A percentile compares a stretch with the other conserved stretches of the same genome.
These are phyloP conservation scores for Cantharis rustica DNA, from an alignment of 2,888 invertebrate genomes.

Conservation along the genomic window DNA sequence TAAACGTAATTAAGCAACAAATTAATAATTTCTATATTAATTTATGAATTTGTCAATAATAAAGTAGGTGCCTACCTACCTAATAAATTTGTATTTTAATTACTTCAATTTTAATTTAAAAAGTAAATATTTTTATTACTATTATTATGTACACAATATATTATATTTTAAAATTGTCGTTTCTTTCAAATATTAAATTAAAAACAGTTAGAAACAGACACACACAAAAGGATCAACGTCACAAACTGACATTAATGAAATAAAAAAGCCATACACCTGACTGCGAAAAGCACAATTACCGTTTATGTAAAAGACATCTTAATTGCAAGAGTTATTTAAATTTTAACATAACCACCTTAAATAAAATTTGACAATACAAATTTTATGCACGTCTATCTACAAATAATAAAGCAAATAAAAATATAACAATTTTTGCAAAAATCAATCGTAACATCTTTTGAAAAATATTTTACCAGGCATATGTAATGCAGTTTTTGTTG, in stretches of 20 bases:
- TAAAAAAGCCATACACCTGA: background rate
- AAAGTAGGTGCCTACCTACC: background rate
- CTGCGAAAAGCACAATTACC: background rate
- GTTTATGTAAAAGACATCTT: background rate
- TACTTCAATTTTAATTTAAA: background rate
- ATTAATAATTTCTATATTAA: background rate
- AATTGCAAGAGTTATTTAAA: background rate
- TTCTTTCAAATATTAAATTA: background rate
- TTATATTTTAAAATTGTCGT: background rate
- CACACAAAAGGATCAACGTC: background rate
- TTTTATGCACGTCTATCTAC: background rate
- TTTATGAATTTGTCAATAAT: background rate
- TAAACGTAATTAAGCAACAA: background rate
- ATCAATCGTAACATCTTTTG: background rate
- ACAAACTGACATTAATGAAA: background rate
- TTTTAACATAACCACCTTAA: background rate
- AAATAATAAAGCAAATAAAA: background rate
- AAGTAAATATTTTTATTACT: background rate
- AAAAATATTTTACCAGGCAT: background rate
- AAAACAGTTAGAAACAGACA: background rate
- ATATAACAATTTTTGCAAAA: background rate
- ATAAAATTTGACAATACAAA: background rate
- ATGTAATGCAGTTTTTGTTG: background rate
- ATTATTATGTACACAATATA: too few species aligned
- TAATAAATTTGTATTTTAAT: background rate